phyloP scores from a whole-genome alignment of 2,888 invertebrate genomes.

The Linnaemya tessellans region DNA sequence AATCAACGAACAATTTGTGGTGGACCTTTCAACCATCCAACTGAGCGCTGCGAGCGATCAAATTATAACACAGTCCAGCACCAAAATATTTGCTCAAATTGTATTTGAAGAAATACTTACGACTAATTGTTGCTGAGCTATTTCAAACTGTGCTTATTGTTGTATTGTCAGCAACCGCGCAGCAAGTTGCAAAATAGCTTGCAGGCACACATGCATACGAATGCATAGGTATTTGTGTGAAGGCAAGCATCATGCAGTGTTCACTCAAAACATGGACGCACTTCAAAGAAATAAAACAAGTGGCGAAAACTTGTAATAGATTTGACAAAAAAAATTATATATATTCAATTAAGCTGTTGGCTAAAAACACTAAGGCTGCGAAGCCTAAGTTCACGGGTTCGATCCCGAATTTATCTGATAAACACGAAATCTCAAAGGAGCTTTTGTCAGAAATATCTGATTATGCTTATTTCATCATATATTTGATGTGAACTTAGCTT shows the following conservation, averaged over 20 bases:
- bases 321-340: too few species aligned
- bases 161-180: not conserved
- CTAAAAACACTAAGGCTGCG: too few species aligned
- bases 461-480: too few species aligned
- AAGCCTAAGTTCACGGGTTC: too few species aligned
- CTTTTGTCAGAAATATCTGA: too few species aligned
- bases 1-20: not conserved
- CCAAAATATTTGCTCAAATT: conserved; percentile 21
- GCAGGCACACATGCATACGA: too few species aligned
- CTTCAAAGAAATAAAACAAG: not conserved
- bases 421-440: too few species aligned
- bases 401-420: too few species aligned
- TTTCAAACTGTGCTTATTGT: conserved; percentile 20
- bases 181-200: conserved; percentile 28
- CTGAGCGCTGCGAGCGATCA: conserved; percentile 22
- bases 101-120: conserved; percentile 24
- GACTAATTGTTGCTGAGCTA: conserved; percentile 24
- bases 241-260: not conserved
- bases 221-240: not conserved
- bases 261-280: not conserved
- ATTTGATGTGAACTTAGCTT: too few species aligned
- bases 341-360: too few species aligned
- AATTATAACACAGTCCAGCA: conserved; percentile 1
- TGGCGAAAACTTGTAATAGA: not conserved
- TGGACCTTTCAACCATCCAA: not conserved